These are phyloP conservation scores for Leptarthrus brevirostris DNA, from an alignment of 2,888 invertebrate species.

Conservation along the genomic window DNA sequence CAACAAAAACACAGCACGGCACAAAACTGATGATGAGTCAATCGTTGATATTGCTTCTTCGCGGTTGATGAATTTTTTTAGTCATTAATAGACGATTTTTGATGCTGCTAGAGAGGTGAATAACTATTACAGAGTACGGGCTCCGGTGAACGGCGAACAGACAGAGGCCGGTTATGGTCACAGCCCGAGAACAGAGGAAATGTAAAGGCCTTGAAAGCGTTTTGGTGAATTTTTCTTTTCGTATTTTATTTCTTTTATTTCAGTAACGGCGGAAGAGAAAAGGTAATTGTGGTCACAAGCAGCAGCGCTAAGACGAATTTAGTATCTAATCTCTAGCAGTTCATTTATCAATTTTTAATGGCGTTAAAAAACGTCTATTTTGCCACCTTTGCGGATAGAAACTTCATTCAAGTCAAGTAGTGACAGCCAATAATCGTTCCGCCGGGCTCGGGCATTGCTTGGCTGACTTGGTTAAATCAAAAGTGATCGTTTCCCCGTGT, in stretches of 20 bases:
- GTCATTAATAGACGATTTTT: slow-evolving; percentile 16
- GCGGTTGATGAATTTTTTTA: slow-evolving; percentile 42
- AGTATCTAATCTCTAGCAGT: neutral
- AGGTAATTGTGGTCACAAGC: slow-evolving; percentile 24
- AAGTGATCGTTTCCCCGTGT: too few relatives aligned
- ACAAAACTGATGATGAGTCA: slow-evolving; percentile 39
- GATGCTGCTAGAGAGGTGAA: slow-evolving; percentile 16
- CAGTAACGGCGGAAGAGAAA: neutral
- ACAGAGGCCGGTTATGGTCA: slow-evolving; percentile 37
- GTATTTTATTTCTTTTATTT: slow-evolving; percentile 8
- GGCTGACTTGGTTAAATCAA: too few relatives aligned
- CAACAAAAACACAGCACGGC: slow-evolving; percentile 6
- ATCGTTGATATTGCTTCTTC: slow-evolving; percentile 22
- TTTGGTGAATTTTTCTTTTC: slow-evolving; percentile 9
- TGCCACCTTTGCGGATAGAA: neutral
- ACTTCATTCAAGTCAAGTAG: neutral
- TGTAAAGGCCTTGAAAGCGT: slow-evolving; percentile 36
- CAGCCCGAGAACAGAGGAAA: slow-evolving; percentile 34
- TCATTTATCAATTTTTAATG: slow-evolving; percentile 17
- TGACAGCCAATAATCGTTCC: too few relatives aligned
- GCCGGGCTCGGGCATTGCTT: too few relatives aligned
- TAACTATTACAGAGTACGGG: slow-evolving; percentile 12
- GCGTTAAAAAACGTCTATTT: neutral
- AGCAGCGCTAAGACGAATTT: neutral
- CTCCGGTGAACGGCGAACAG: slow-evolving; percentile 17